These are phyloP conservation scores for Bostrychus sinensis DNA, from an alignment of 2,113 vertebrate genomes.

Conservation along the genomic window DNA sequence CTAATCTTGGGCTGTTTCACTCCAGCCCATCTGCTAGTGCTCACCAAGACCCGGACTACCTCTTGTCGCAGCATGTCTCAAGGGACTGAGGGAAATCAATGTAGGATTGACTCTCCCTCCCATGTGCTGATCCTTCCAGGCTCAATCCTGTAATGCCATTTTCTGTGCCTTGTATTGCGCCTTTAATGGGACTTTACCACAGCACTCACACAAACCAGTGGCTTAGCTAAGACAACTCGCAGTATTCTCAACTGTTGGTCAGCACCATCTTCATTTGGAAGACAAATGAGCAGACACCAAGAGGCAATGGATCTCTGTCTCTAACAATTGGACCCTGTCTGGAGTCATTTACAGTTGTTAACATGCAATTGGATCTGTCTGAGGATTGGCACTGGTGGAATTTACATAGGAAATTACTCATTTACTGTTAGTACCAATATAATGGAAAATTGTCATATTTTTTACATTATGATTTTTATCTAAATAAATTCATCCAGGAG, in stretches of 20 bases:
- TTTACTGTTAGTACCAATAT: no score
- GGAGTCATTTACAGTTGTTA: constrained; percentile 8
- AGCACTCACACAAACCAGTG: background rate
- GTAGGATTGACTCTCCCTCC: constrained; percentile 23
- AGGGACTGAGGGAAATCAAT: constrained; percentile 43
- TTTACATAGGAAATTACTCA: background rate
- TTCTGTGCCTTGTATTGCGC: constrained; percentile 38
- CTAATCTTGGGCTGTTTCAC: constrained; percentile 37
- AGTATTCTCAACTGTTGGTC: constrained; percentile 13
- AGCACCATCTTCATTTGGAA: constrained; percentile 32
- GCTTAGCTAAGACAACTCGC: constrained; percentile 15
- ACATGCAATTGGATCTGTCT: constrained; percentile 16
- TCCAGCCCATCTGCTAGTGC: constrained; percentile 3
- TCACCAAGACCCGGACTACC: constrained; percentile 23
- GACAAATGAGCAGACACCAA: constrained; percentile 21
- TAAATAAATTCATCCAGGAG: no score
- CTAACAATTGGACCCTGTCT: constrained; percentile 1
- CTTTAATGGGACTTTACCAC: constrained; percentile 28
- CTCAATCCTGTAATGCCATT: constrained; percentile 41
- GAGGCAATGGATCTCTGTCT: constrained; percentile 34
- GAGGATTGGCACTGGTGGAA: background rate
- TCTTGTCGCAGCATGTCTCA: constrained; percentile 19
- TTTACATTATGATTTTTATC: no score
- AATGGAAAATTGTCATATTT: no score
- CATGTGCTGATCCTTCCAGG: constrained; percentile 18